Evolutionary conservation across 1,140 invertebrate species (phyloP), one percentile per base, ranked within the genome.

Genomic region (Trichonephila clavata): DNA sequence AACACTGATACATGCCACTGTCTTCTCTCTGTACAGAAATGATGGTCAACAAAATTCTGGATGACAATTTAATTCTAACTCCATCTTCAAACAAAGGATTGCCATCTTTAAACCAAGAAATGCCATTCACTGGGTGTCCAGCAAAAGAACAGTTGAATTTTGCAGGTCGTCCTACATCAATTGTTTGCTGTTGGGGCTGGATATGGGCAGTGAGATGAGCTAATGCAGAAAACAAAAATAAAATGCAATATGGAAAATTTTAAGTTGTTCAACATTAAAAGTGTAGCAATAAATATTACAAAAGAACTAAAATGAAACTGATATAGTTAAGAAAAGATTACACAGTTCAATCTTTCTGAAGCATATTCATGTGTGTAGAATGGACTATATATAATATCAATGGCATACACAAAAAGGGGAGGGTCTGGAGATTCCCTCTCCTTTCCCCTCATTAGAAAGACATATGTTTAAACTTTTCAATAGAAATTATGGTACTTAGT

Each of bases 1-100:
- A 95, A 94, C 96, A 96, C 93, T 96, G 96, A 94, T 96, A 98
- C 97, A 98, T 98, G 93, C 98, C 98, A 63, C 95, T 95, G 93
- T 96, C 96, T 59, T 95, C 94, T n/a, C 95, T 94, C 84, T 95
- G 94, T 0, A 96, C 95, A 16, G 95, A 94, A 7, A 94, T 86
- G 20, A 96, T 95, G 60, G 81, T 80, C 24, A 94, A 71, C 27
- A 92, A 20, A 21, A 92, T 21, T 43, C 93, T 65, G 20, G 94
- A 92, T 20, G 84, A 68, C 20, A 94, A 20, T 27, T 90, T 77
- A 20, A 94, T 90, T 20, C 94, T 21, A 50, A 92, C 65, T 21
- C 93, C 94, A 61, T 94, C 94, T 68, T 90, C 92, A 77, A 83
- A 94, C 20, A 95, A 50, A 68, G 95, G 94, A 57, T 94, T 90